Base-by-base conservation (phyloP, 1,140 invertebrate species). In the Phocides pigmalion region DNA sequence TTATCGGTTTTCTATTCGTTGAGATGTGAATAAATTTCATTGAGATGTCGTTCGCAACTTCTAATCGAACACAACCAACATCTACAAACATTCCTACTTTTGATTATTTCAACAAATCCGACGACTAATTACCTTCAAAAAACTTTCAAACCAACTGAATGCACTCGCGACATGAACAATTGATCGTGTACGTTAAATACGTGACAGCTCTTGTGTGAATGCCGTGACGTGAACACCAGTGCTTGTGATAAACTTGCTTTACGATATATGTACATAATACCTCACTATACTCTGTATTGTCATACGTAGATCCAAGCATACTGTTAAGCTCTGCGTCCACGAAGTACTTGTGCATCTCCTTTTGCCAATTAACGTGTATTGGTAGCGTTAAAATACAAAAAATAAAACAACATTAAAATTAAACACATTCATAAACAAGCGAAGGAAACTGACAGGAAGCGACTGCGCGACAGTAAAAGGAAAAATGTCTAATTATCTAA, bases 271-370 rank as follows among this genome's bases (percentile, higher is more conserved):
- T 61, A 35, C 5, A 47, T 47, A 47, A 89, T 94, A 94, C 94
- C 93, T 95, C 93, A 71, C 84, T 85, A 82, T 93, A 93, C 74
- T 93, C 93, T 87, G 91, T 85, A 91, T 92, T 93, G 83, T 94
- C 93, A 92, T 94, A 93, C 85, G 92, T 92, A 61, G 92, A 87
- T 83, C 93, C 92, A 86, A 94, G 94, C 94, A 94, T 95, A 82
- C 94, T 94, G 82, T 93, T 94, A 89, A 95, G 93, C 93, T 95
- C 94, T 72, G 94, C 94, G 79, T 95, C 94, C 93, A 95, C 93
- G 92, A 94, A 95, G 93, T 95, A 94, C 82, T 93, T 94, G 92
- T 94, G 93, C 94, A 95, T 95, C 92, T 93, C 93, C 94, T 95
- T 93, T 91, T 92, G 84, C 81, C 85, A 87, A 88, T 88, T 84